These are phyloP conservation scores for Pheosia tremula DNA, from an alignment of 2,888 invertebrate genomes.

Conservation along the genomic window DNA sequence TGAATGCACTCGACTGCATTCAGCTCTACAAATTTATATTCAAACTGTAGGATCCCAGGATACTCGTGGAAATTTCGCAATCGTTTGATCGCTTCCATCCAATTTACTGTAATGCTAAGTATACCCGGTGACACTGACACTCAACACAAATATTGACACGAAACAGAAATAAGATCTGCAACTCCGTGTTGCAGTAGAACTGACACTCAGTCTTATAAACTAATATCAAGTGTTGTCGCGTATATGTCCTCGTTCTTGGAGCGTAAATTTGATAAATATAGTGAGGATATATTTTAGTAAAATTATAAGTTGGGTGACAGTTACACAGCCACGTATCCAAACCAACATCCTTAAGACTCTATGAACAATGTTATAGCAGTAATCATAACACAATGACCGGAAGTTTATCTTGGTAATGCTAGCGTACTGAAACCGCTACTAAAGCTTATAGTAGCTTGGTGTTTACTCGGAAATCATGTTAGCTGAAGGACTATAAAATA, in stretches of 20 bases:
- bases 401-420: background rate
- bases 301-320: too few species aligned
- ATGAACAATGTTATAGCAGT: background rate
- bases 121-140: too few species aligned
- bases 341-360: background rate
- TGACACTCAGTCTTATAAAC: too few species aligned
- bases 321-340: background rate
- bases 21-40: background rate
- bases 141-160: too few species aligned
- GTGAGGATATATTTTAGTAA: too few species aligned
- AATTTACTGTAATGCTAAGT: too few species aligned
- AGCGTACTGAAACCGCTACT: background rate
- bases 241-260: too few species aligned
- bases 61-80: background rate
- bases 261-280: too few species aligned
- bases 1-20: slow-evolving; percentile 1
- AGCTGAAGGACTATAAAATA: background rate
- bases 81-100: background rate
- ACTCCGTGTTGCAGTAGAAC: too few species aligned
- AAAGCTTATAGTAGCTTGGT: background rate
- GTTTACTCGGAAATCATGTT: background rate
- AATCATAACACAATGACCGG: background rate
- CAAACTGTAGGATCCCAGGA: background rate
- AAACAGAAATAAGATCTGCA: too few species aligned
- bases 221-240: too few species aligned